phyloP scores from a whole-genome alignment of 2,888 invertebrate genomes.

The Acanthopleura granulata region DNA sequence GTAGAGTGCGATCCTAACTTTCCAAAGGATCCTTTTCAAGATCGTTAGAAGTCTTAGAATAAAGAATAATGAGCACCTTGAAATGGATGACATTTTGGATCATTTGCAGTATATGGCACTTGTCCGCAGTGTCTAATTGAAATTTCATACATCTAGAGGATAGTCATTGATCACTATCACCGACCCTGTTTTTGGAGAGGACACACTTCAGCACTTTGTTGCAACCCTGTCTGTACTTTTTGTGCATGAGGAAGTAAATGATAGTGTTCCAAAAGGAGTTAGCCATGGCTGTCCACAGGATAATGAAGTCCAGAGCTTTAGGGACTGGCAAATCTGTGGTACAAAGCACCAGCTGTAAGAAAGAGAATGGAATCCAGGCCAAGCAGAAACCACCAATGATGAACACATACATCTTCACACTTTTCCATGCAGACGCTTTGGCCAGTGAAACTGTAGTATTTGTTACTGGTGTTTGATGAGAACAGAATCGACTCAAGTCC shows the following conservation, averaged over 20 bases:
- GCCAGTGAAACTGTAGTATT: neutral
- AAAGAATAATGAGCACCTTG: too few relatives aligned
- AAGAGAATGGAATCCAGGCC: slow-evolving; percentile 3
- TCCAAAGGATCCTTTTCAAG: too few relatives aligned
- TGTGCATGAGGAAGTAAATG: slow-evolving; percentile 12
- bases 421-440: neutral
- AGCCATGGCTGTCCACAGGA: neutral
- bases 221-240: neutral
- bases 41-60: too few relatives aligned
- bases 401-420: neutral
- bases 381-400: neutral
- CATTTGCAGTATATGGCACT: too few relatives aligned
- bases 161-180: too few relatives aligned
- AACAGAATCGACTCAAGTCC: neutral
- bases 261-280: slow-evolving; percentile 11
- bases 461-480: neutral
- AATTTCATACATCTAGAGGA: too few relatives aligned
- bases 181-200: too few relatives aligned
- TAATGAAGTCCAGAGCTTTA: neutral
- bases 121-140: too few relatives aligned
- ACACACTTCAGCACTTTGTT: neutral
- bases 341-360: neutral
- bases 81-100: too few relatives aligned
- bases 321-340: neutral
- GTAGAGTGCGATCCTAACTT: too few relatives aligned